Evolutionary conservation across 1,140 invertebrate genomes (phyloP), one percentile per base, ranked within the genome.

Genomic region (Spodoptera frugiperda): DNA sequence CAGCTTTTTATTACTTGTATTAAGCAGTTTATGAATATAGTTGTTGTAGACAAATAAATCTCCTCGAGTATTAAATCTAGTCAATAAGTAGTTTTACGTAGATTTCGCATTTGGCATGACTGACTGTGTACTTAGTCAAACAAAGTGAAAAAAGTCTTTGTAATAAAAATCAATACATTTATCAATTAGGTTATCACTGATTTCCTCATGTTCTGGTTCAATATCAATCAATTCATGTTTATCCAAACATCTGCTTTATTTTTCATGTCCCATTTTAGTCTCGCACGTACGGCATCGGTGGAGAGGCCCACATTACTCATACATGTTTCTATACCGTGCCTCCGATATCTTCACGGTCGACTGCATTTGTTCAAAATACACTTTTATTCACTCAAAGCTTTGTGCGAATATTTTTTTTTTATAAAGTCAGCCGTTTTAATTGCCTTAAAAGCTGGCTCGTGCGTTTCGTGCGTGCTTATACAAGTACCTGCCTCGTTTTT

Each of bases 371-470:
- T 67, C 63, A 67, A 49, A 67, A 67, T 67, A 49, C 33, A 68
- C 65, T 51, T 68, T 68, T 68, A 68, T 68, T 68, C 65, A 53
- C 14, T 53, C 30, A 68, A 68, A 53, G 65, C 65, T 53, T 53
- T 53, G 48, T 68, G 49, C 63, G 19, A 48, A 67, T 6, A 39
- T 25, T 48, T 15, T 53, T n/a, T 51, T 53, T 68, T 53, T 68
- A 68, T 53, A 17, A 19, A 15, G 48, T 39, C 48, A 11, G 25
- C 3, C 19, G 15, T 51, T 68, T 68, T 68, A 68, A 53, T 68
- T 68, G 48, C 21, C 63, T 67, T 49, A 48, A 67, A 67, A 67
- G 44, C 17, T 25, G 48, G 48, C n/a, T 15, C 19, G 1, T 48
- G 63, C 19, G 63, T 67, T 49, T 49, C 15, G 48, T 51, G 63